A percentile compares a stretch with the other conserved stretches of the same genome.
Conservation (phyloP, 2,113 vertebrate species). For the Taxidea taxus region DNA sequence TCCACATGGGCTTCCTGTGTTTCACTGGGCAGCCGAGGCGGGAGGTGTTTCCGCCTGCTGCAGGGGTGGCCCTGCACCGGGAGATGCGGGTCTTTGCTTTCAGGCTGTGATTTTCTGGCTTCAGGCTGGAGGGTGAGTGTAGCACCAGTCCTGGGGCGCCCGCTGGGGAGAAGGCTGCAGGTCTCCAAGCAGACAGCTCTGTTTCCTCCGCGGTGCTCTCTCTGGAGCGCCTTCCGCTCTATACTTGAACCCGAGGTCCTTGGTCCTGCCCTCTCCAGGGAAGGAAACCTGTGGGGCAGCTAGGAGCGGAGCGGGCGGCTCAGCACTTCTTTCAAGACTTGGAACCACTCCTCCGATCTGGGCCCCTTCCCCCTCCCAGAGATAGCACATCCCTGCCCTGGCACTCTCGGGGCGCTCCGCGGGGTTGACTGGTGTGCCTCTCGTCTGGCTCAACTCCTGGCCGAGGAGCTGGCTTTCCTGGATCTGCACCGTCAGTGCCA, state of each 20-base stretch:
- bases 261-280: not conserved
- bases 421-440: not conserved
- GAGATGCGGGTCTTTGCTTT: not conserved
- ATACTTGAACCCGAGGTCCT: not conserved
- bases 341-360: not conserved
- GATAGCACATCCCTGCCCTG: accelerated
- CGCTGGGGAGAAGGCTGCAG: not conserved
- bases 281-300: not conserved
- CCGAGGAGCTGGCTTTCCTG: accelerated
- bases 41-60: not conserved
- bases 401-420: accelerated
- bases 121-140: not conserved
- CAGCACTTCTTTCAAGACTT: not conserved
- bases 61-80: not conserved
- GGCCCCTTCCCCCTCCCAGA: not conserved
- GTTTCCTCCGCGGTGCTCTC: not conserved
- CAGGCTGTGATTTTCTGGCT: not conserved
- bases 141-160: not conserved
- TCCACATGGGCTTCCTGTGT: not conserved
- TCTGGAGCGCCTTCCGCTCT: not conserved
- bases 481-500: too few relatives aligned
- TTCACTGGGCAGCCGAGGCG: not conserved
- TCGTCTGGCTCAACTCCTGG: not conserved
- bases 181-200: accelerated
- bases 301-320: not conserved